Evolutionary conservation across 1,140 invertebrate species (phyloP).

Genomic region (Chironomus striatipennis): DNA sequence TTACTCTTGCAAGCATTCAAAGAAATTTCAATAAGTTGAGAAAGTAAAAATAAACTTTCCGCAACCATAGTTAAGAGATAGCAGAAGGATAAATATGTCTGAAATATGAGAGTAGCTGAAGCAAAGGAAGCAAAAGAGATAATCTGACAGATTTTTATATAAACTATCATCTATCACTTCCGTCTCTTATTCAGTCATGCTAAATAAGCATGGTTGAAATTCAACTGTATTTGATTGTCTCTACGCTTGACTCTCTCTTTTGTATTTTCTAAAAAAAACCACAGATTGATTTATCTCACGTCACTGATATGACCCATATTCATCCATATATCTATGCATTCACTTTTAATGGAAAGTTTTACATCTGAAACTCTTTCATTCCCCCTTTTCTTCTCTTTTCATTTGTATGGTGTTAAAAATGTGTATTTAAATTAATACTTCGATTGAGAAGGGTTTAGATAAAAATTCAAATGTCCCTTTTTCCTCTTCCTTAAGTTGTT

Average conservation of each 20-base stretch:
- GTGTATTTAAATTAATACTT: not conserved
- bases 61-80: no score
- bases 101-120: no score
- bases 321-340: no score
- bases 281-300: constrained; percentile 7
- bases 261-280: not conserved
- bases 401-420: not conserved
- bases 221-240: not conserved
- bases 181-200: not conserved
- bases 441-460: constrained; percentile 1
- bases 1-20: no score
- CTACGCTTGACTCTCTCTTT: constrained; percentile 5
- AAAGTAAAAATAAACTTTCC: no score
- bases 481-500: not conserved
- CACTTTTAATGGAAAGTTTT: no score
- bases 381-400: not conserved
- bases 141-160: not conserved
- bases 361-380: no score
- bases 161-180: not conserved
- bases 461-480: not conserved
- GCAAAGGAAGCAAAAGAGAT: not conserved
- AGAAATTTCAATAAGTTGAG: no score
- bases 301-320: constrained; percentile 1
- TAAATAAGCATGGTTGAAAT: not conserved
- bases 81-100: no score